Evolutionary conservation across 2,888 invertebrate genomes (phyloP), one percentile per base, ranked within the genome.

Genomic region (Gasteruption jaculator): DNA sequence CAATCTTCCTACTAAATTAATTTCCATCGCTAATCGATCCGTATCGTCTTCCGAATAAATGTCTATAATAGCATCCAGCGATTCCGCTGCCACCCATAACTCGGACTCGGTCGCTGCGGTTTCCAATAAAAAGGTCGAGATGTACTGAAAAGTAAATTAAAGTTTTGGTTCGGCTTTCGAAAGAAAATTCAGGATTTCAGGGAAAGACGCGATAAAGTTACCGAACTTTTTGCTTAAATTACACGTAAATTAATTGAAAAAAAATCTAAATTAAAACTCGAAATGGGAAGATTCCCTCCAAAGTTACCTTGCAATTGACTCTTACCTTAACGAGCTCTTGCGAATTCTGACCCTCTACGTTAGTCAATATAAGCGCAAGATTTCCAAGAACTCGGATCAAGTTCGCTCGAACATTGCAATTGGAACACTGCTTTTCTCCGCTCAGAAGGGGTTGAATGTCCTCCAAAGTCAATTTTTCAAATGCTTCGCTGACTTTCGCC

Each of bases 41-140:
- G 83, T 81, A 58, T 85, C 82, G 59, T 88, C 87, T 59, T 86
- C 86, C 0, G 83, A 78, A 68, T 84, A 88, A 52, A 88, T 76
- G 61, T 88, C 88, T 69, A 87, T 83, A 18, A 87, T 60, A 1
- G 83, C 80, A 60, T 88, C 88, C 25, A 87, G 63, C 3, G 83
- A 79, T 72, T 88, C 88, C 0, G 86, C 85, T 22, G 82, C 71
- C 4, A 86, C 79, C 82, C 85, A 85, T 5, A 83, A 77, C 47
- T 83, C 81, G 14, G 73, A 68, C 58, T 85, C 84, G 54, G 76
- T 76, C n/a, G 42, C 51, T 56, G 68, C 59, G 52, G 79, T 75
- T 21, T 81, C 80, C 26, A 85, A 54, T 52, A 86, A 75, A 59
- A 83, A 83, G 24, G 75, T 72, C 1, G 79, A 74, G 32, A 82